Conservation (phyloP, 2,888 invertebrate genomes). For the Hyppa rectilinea region DNA sequence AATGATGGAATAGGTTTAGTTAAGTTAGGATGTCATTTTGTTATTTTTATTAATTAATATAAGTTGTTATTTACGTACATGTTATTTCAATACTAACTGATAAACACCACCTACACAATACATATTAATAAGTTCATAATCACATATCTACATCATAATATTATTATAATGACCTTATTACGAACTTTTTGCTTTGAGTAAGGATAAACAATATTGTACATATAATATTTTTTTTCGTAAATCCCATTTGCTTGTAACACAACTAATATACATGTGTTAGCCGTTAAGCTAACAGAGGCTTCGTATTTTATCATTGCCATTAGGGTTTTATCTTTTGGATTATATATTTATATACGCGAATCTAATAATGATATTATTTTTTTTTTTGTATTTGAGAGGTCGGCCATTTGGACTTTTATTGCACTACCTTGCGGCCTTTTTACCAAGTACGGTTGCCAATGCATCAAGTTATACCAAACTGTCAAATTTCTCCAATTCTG, state of each 20-base stretch:
- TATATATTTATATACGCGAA: slow-evolving; percentile 38
- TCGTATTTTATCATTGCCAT: slow-evolving; percentile 18
- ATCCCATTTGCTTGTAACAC: slow-evolving; percentile 31
- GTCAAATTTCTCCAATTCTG: too few relatives aligned
- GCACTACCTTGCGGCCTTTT: slow-evolving; percentile 14
- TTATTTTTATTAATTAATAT: too few relatives aligned
- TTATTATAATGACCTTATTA: slow-evolving; percentile 31
- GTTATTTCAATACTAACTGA: too few relatives aligned
- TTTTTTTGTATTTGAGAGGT: slow-evolving; percentile 38
- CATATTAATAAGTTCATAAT: too few relatives aligned
- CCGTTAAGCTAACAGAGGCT: slow-evolving; percentile 29
- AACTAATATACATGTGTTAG: slow-evolving; percentile 35
- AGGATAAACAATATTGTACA: slow-evolving; percentile 35
- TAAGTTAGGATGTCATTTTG: too few relatives aligned
- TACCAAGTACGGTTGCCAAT: background rate
- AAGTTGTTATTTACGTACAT: too few relatives aligned
- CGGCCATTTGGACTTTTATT: slow-evolving; percentile 20
- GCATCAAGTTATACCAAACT: too few relatives aligned
- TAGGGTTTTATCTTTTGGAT: slow-evolving; percentile 19
- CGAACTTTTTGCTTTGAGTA: slow-evolving; percentile 56
- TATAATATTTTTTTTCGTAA: slow-evolving; percentile 32
- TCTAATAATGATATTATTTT: slow-evolving; percentile 39
- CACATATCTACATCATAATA: slow-evolving; percentile 28
- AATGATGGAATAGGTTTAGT: too few relatives aligned
- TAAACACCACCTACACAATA: background rate